Evolutionary conservation across 2,113 vertebrate species (phyloP), one percentile per base, ranked within the genome.

Genomic region (Carollia perspicillata): DNA sequence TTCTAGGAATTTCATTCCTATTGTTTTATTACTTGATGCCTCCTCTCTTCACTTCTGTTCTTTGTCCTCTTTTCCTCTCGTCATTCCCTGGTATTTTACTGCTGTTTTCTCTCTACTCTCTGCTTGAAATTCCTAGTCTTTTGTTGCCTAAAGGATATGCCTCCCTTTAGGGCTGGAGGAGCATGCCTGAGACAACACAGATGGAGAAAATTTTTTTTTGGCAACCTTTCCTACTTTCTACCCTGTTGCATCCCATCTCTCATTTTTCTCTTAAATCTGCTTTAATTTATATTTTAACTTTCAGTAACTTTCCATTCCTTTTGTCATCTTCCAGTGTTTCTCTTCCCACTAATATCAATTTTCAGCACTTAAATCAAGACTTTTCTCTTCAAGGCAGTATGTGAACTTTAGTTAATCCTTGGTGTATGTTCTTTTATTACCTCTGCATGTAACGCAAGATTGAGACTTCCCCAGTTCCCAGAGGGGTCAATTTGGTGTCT

Each of bases 331-430:
- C 80, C 40, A 68, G 12, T 80, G 68, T 96, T 88, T 88, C 49
- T 66, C 58, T 58, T 95, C 83, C 80, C 49, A 94, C 53, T 95
- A 96, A 95, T 97, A 91, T 91, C 93, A 90, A 94, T 95, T 97
- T 96, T 93, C 88, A 89, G 72, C 60, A 79, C 72, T 95, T 91
- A 95, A 96, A 97, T 97, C 71, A 95, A 95, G 95, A 95, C 88
- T 97, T 94, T 97, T 90, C 93, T 95, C 95, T 97, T 95, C 33
- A 68, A 96, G 96, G 94, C 81, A 95, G 81, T 51, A 3, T 93
- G 95, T 95, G 96, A 98, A 97, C 96, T 97, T 97, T 94, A 94
- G 96, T 91, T 97, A 95, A 94, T 97, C 90, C 92, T 97, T 8
- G 0, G 30, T 0, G 12, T 74, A 90, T 0, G 18, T 11, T 93